Evolutionary conservation across 2,888 invertebrate genomes (phyloP), one percentile per base, ranked within the genome.

Genomic region (Athalia rosae): DNA sequence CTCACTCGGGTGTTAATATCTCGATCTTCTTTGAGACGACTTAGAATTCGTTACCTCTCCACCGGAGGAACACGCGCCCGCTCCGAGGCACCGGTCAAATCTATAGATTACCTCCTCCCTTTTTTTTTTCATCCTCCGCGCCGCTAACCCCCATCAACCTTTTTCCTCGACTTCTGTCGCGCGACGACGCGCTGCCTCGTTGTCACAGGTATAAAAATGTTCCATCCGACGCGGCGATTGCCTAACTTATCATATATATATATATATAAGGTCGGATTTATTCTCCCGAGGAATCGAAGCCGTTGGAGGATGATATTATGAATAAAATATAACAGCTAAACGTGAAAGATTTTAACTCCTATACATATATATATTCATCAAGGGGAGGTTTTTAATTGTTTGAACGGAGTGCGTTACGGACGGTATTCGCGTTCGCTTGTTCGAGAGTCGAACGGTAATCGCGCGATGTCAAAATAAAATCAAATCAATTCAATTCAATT

Each of bases 1-100:
- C 43, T 74, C 74, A 62, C 45, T 50, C 45, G 61, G 48, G 61
- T 74, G 74, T 74, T 74, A 74, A 74, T 74, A 74, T 74, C 74
- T 62, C 58, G 58, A 71, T 71, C 58, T 67, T 50, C n/a, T 6
- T 13, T 56, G 9, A 45, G 4, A 9, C 43, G 45, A 13, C 13
- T 58, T 71, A 45, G 71, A 71, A 71, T 71, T 71, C 43, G 58
- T 71, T 71, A 58, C 45, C 56, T 45, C 15, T 43, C 6, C n/a
- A 58, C 7, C n/a, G n/a, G 28, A 58, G 74, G 11, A 61, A 74
- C n/a, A 48, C 48, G 47, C 56, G 50, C 48, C 11, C 41, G 4
- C 43, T 5, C 9, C 58, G 41, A 61, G 61, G 5, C n/a, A 43
- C 50, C 58, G 58, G 58, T 71, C 58, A 58, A 56, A 71, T 71